phyloP scores from a whole-genome alignment of 2,888 invertebrate species.

The Chloroclysta siterata region DNA sequence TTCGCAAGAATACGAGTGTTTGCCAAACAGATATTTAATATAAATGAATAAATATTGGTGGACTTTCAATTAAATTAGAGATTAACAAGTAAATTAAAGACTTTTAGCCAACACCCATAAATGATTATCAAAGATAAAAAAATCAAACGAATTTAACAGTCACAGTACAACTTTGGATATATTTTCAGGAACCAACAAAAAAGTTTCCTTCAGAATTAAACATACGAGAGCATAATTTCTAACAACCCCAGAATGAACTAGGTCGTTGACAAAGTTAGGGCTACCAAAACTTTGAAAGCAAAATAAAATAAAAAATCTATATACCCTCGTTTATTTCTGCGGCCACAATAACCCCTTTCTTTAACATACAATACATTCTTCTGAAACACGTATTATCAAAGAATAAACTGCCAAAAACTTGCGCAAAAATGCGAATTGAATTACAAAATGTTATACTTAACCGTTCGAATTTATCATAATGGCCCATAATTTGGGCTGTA shows the following conservation, averaged over 20 bases:
- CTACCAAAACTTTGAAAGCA: background rate
- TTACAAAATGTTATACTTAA: slow-evolving; percentile 33
- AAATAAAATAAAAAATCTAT: background rate
- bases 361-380: background rate
- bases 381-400: slow-evolving; percentile 3
- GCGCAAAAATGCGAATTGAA: slow-evolving; percentile 39
- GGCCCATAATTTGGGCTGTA: slow-evolving; percentile 48
- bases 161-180: too few relatives aligned
- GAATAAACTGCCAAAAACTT: slow-evolving; percentile 24
- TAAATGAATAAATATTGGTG: too few relatives aligned
- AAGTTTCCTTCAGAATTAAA: too few relatives aligned
- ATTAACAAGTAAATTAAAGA: too few relatives aligned
- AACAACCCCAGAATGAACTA: background rate
- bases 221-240: too few relatives aligned
- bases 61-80: too few relatives aligned
- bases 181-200: too few relatives aligned
- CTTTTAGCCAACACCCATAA: too few relatives aligned
- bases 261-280: background rate
- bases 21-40: too few relatives aligned
- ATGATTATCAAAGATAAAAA: too few relatives aligned
- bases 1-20: too few relatives aligned
- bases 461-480: slow-evolving; percentile 42
- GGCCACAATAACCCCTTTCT: background rate
- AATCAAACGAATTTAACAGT: too few relatives aligned
- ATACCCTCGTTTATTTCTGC: background rate